A percentile compares a stretch with the other conserved stretches of the same genome.
Evolutionary conservation across 2,113 vertebrate species (phyloP).

Genomic region (Neofelis nebulosa): DNA sequence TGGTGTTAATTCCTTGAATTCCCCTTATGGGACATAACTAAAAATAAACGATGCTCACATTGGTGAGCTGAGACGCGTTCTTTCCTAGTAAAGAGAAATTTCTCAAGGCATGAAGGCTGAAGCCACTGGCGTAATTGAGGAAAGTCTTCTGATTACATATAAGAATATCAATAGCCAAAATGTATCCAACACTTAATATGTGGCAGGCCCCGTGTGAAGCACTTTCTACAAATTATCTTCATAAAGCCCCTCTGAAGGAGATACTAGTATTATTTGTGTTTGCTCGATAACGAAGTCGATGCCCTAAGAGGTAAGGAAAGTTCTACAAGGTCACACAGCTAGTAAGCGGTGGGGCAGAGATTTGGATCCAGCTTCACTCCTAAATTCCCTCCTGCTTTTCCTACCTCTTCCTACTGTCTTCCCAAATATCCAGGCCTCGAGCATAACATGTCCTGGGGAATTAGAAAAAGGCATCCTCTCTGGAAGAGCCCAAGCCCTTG

Average conservation of each 20-base stretch:
- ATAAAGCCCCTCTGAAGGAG: slow-evolving; percentile 22
- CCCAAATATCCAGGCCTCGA: neutral
- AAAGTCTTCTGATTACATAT: slow-evolving; percentile 32
- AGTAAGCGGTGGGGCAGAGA: neutral
- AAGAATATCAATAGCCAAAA: slow-evolving; percentile 49
- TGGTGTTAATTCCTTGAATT: slow-evolving; percentile 14
- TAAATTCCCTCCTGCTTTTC: neutral
- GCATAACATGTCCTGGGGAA: neutral
- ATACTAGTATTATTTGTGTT: neutral
- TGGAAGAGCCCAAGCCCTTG: neutral
- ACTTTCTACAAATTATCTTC: slow-evolving; percentile 49
- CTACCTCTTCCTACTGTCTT: neutral
- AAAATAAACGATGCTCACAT: slow-evolving; percentile 2
- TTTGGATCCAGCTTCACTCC: neutral
- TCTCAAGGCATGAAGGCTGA: slow-evolving; percentile 26
- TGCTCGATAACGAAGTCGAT: neutral
- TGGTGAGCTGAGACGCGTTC: neutral
- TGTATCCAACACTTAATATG: neutral
- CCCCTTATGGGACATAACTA: neutral
- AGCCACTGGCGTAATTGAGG: neutral
- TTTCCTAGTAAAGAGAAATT: slow-evolving; percentile 38
- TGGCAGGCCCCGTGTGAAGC: neutral
- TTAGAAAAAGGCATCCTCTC: neutral
- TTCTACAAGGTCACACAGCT: neutral
- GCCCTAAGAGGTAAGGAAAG: neutral